Conservation (phyloP, 2,113 vertebrate genomes). For the Hippolais icterina region DNA sequence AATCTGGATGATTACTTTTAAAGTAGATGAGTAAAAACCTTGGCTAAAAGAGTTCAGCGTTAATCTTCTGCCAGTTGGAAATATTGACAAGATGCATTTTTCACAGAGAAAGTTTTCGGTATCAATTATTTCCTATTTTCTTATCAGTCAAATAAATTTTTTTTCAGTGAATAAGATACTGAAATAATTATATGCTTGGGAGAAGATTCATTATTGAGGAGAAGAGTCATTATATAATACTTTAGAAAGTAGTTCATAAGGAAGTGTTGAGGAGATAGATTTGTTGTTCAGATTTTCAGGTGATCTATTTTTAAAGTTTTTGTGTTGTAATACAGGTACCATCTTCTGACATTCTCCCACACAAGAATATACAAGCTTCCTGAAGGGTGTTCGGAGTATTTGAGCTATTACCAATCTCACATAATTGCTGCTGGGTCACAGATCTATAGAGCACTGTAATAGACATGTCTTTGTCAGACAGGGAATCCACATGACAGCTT, state of each 20-base stretch:
- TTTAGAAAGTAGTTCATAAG: neutral
- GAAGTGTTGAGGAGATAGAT: neutral
- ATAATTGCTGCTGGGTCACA: neutral
- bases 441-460: neutral
- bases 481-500: neutral
- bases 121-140: neutral
- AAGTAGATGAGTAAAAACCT: neutral
- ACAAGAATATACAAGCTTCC: neutral
- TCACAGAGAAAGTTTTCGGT: neutral
- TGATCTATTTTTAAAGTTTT: neutral
- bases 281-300: neutral
- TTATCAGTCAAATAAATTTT: neutral
- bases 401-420: neutral
- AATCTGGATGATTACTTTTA: neutral
- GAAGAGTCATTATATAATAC: neutral
- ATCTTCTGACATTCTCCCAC: neutral
- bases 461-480: neutral
- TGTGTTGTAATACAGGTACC: neutral
- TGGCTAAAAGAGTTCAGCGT: neutral
- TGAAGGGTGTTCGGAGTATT: neutral
- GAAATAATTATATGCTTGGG: neutral
- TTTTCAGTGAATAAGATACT: neutral
- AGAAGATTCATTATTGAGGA: neutral
- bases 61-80: neutral
- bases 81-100: neutral